Base-by-base conservation (phyloP, 2,888 invertebrate genomes). In the Dicycla oo region DNA sequence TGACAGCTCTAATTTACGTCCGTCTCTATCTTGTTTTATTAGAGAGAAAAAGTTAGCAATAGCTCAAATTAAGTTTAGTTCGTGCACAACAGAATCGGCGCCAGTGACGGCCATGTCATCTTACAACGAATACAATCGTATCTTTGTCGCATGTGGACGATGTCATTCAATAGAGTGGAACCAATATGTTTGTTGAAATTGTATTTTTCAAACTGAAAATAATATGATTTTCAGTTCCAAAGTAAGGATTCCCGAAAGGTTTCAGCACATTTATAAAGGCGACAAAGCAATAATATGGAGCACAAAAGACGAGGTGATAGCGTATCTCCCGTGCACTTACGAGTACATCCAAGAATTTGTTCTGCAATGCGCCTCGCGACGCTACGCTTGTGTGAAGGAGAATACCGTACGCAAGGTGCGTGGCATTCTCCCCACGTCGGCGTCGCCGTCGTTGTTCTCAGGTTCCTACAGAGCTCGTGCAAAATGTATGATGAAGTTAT, bases 401-500 rank as follows among this genome's bases (percentile, higher is more conserved):
- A 30, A 40, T 11, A 8, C 40, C 15, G 26, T 15, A 23, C 6
- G 26, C 43, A 13, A 2, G 15, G 3, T 15, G 53, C 51, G n/a
- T 49, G 45, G 49, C 18, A 43, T 56, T 43, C 34, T 43, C 0
- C 2, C 26, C 40, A 26, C 26, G 13, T 30, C 13, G n/a, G 3
- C 38, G 38, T 4, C 38, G 38, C 1, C 30, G 26, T 40, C 45
- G 15, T 13, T 20, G 3, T 23, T 10, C 30, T 34, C 23, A 43
- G 47, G 40, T 43, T 7, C 11, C 11, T n/a, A n/a, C 18, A 26
- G 13, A 26, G 6, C n/a, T 30, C 13, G 18, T 15, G 26, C 15
- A 30, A 67, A 66, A 7, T 65, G 23, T 13, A 26, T 49, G 23
- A 30, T 30, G 15, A 15, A 61, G 23, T 30, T 74, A 45, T 34